These are phyloP conservation scores for Phyllotreta striolata DNA, from an alignment of 2,888 invertebrate species.

Conservation along the genomic window DNA sequence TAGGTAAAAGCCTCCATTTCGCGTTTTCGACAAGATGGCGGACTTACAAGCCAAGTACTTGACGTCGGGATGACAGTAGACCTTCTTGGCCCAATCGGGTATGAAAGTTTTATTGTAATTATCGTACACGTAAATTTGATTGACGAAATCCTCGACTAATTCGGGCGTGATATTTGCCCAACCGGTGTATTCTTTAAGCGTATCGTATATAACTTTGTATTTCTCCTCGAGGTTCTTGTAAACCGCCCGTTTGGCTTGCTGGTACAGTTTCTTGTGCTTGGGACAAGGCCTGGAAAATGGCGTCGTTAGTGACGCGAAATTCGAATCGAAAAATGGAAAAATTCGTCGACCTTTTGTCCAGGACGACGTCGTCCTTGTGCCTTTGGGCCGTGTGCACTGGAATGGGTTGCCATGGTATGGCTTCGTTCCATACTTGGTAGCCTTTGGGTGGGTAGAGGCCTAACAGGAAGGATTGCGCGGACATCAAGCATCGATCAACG, in stretches of 20 bases:
- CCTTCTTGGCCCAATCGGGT: constrained; percentile 19
- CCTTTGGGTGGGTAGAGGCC: constrained; percentile 59
- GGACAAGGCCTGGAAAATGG: constrained; percentile 5
- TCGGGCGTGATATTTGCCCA: constrained; percentile 7
- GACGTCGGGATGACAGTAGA: constrained; percentile 55
- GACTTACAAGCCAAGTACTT: constrained; percentile 65
- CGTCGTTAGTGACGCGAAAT: no score
- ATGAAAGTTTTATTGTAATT: constrained; percentile 66
- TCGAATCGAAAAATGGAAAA: no score
- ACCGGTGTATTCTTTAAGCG: constrained; percentile 71
- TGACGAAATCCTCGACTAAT: constrained; percentile 12
- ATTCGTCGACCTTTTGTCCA: constrained; percentile 15
- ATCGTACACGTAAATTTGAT: constrained; percentile 70
- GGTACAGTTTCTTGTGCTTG: neutral
- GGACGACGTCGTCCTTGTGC: constrained; percentile 2
- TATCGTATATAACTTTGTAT: constrained; percentile 69
- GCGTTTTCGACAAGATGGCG: constrained; percentile 60
- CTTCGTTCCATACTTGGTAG: constrained; percentile 48
- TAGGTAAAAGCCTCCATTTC: no score
- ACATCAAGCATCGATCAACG: constrained; percentile 89
- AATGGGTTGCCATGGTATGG: constrained; percentile 71
- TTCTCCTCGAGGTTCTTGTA: constrained; percentile 65
- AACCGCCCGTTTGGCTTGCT: neutral
- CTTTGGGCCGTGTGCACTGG: constrained; percentile 68
- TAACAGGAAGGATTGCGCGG: constrained; percentile 68